A percentile compares a stretch with the other conserved stretches of the same genome.
Conservation (phyloP, 2,888 invertebrate species). For the Oscheius sp. region DNA sequence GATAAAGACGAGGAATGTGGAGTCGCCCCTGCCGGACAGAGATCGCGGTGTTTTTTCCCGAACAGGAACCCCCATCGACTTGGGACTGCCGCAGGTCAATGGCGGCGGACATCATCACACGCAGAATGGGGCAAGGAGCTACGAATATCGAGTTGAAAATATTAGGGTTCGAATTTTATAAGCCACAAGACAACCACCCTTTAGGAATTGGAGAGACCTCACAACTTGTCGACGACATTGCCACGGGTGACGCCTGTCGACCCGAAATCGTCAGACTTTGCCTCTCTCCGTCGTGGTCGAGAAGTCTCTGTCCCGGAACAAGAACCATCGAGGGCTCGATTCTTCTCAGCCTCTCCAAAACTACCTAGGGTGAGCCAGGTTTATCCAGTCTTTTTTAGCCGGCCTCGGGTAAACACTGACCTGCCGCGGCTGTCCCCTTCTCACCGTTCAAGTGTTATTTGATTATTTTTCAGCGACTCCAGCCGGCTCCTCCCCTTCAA, state of each 20-base stretch:
- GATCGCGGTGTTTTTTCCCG: constrained; percentile 38
- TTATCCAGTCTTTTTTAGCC: too few relatives aligned
- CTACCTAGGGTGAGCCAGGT: constrained; percentile 48
- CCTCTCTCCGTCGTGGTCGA: constrained; percentile 56
- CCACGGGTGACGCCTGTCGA: constrained; percentile 7
- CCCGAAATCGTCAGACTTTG: constrained; percentile 40
- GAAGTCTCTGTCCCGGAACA: constrained; percentile 45
- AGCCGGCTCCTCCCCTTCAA: constrained; percentile 45
- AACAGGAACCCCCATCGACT: constrained; percentile 52
- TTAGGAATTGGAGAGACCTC: constrained; percentile 4
- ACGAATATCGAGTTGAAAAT: constrained; percentile 16
- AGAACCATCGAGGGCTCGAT: constrained; percentile 42
- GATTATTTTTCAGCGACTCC: constrained; percentile 38
- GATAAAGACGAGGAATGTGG: constrained; percentile 52
- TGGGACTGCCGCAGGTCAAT: constrained; percentile 40
- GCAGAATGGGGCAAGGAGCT: background rate
- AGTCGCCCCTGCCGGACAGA: constrained; percentile 49
- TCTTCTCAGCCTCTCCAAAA: constrained; percentile 56
- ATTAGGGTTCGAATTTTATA: too few relatives aligned
- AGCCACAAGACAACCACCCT: background rate
- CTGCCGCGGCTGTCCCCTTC: background rate
- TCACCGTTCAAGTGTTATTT: constrained; percentile 6
- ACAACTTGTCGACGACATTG: constrained; percentile 5
- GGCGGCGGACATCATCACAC: constrained; percentile 10
- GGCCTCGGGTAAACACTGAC: background rate